phyloP scores from a whole-genome alignment of 2,113 vertebrate species.

The Grammomys dolichurus region DNA sequence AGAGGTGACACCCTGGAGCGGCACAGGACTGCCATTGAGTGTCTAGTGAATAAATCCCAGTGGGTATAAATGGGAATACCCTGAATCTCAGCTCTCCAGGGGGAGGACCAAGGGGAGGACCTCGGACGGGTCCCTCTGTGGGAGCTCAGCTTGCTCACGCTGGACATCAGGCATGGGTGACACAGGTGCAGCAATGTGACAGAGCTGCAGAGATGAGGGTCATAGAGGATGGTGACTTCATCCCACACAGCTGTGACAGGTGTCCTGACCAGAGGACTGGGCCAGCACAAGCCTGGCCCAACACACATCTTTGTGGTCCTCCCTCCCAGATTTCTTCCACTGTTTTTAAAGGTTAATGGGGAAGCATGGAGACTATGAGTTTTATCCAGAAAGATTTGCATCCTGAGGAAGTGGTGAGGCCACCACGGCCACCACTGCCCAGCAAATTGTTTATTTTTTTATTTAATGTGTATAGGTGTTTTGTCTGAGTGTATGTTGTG shows the following conservation, averaged over 20 bases:
- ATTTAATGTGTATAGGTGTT: not conserved
- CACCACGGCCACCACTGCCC: too few species aligned
- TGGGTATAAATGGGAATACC: not conserved
- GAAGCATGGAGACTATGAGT: not conserved
- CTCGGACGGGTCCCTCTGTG: not conserved
- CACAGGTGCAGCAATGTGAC: not conserved
- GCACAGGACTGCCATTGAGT: not conserved
- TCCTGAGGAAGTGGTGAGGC: not conserved
- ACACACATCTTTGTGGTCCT: not conserved
- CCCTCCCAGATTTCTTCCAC: not conserved
- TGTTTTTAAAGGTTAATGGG: not conserved
- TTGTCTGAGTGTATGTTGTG: not conserved
- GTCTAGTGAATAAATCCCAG: not conserved
- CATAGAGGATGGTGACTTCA: not conserved
- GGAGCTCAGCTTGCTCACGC: not conserved
- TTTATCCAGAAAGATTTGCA: not conserved
- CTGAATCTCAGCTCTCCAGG: rapidly evolving
- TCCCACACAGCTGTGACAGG: not conserved
- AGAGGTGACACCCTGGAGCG: not conserved
- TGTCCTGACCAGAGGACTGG: not conserved
- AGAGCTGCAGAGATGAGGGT: not conserved
- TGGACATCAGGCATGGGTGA: not conserved
- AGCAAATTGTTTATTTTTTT: not conserved
- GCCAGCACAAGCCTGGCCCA: not conserved
- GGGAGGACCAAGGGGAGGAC: too few species aligned